Percentiles rank a stretch among this genome's conserved stretches.
Evolutionary conservation across 2,113 vertebrate species (phyloP).

Genomic region (Calyptommatus sinebrachiatus): DNA sequence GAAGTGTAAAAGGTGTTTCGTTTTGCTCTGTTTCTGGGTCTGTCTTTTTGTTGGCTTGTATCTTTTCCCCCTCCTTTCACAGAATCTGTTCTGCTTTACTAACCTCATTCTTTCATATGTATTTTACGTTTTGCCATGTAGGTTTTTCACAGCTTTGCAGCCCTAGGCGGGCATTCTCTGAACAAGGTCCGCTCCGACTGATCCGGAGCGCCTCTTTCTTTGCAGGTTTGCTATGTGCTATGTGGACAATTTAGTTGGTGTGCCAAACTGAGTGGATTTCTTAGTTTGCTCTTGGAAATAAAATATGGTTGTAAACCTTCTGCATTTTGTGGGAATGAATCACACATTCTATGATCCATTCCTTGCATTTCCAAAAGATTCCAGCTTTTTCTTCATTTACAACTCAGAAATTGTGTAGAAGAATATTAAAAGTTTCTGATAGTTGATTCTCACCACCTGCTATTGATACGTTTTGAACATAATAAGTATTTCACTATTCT

Average conservation of each 20-base stretch:
- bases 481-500: constrained; percentile 21
- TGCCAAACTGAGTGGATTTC: constrained; percentile 43
- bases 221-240: constrained; percentile 95
- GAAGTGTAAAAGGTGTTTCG: neutral
- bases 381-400: neutral
- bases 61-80: constrained; percentile 47
- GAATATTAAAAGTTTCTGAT: constrained; percentile 1
- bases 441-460: too few species aligned
- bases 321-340: neutral
- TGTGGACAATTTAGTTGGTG: constrained; percentile 77
- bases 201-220: constrained; percentile 99
- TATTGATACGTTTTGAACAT: constrained; percentile 26
- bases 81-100: constrained; percentile 71
- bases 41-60: constrained; percentile 58
- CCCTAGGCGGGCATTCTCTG: constrained; percentile 98
- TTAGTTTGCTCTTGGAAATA: constrained; percentile 75
- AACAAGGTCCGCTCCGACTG: constrained; percentile 98
- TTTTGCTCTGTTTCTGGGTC: constrained; percentile 48
- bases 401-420: neutral
- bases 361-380: neutral
- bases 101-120: constrained; percentile 78
- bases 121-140: constrained; percentile 86
- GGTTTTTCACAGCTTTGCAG: constrained; percentile 99
- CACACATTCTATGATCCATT: neutral
- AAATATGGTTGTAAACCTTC: constrained; percentile 43